Base-by-base conservation (phyloP, 2,797 vertebrate species). In the Hirundo rustica region DNA sequence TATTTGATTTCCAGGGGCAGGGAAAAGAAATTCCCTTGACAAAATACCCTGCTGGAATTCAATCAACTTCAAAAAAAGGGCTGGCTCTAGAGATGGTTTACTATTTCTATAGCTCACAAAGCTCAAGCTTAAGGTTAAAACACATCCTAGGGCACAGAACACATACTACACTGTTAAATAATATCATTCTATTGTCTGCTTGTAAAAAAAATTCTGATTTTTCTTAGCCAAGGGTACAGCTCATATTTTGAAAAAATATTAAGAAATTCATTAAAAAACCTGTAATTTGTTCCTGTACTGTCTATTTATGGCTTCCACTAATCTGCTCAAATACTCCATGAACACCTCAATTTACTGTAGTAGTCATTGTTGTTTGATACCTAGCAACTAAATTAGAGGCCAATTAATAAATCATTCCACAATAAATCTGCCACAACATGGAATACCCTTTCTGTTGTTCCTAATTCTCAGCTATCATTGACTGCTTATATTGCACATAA, bases 321-420 rank as follows among this genome's bases (percentile, higher is more conserved):
- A 91, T 58, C 48, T 78, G n/a, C 34, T 73, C 27, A 86, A 92
- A 54, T 71, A 60, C 22, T 57, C 16, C 64, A 66, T 6, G 11
- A 90, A 78, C 64, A 88, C 67, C 64, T 82, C 67, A 38, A 25
- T 70, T 93, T 85, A 65, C 60, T 27, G 38, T 17, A 79, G 53
- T 19, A 76, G 57, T 61, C 55, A 44, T 70, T 51, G 27, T 62
- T 82, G 70, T 71, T 85, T 92, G 83, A 94, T 40, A 93, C 14
- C 45, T 74, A 66, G 80, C 60, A 90, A 85, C 40, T 70, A 76
- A 88, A 92, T 76, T 85, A 88, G 67, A 94, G n/a, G 47, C 71
- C 42, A 92, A 87, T 94, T 93, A 93, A 86, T 89, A 95, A 92
- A 95, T 95, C 91, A 68, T 60, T 85, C 77, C 50, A 58, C 58